Percentiles rank a stretch among this genome's conserved stretches.
Evolutionary conservation across 2,888 invertebrate genomes (phyloP).

Genomic region (Melieria omissa): DNA sequence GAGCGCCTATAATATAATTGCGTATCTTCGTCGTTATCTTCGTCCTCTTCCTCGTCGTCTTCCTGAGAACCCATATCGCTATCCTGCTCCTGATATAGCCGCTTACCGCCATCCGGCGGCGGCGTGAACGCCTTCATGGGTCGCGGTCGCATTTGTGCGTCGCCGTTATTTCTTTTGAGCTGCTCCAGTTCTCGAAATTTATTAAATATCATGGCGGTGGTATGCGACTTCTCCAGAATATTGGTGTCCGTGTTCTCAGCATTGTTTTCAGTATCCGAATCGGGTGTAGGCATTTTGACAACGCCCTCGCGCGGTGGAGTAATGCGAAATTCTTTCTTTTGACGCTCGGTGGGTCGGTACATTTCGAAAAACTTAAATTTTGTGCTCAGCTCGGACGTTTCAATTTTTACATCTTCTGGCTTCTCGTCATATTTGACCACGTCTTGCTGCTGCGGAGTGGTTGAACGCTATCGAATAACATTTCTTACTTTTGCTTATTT

Average conservation of each 20-base stretch:
- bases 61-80: slow-evolving; percentile 64
- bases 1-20: slow-evolving; percentile 61
- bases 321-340: slow-evolving; percentile 81
- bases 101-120: slow-evolving; percentile 76
- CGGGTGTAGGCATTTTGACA: slow-evolving; percentile 68
- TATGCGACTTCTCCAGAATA: slow-evolving; percentile 71
- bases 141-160: slow-evolving; percentile 72
- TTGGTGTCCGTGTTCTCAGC: slow-evolving; percentile 72
- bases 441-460: too few relatives aligned
- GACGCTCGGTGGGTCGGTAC: slow-evolving; percentile 76
- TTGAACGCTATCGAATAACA: too few relatives aligned
- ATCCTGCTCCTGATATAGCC: slow-evolving; percentile 59
- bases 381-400: slow-evolving; percentile 85
- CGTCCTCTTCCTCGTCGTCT: slow-evolving; percentile 56
- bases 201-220: slow-evolving; percentile 86
- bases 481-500: too few relatives aligned
- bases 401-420: slow-evolving; percentile 80
- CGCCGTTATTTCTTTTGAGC: slow-evolving; percentile 65
- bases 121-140: slow-evolving; percentile 91
- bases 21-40: slow-evolving; percentile 66
- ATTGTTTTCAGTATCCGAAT: slow-evolving; percentile 67
- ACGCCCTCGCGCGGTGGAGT: slow-evolving; percentile 88
- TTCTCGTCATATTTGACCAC: slow-evolving; percentile 69
- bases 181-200: slow-evolving; percentile 92
- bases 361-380: slow-evolving; percentile 93